phyloP scores from a whole-genome alignment of 2,113 vertebrate genomes.

The Turdus rufiventris region DNA sequence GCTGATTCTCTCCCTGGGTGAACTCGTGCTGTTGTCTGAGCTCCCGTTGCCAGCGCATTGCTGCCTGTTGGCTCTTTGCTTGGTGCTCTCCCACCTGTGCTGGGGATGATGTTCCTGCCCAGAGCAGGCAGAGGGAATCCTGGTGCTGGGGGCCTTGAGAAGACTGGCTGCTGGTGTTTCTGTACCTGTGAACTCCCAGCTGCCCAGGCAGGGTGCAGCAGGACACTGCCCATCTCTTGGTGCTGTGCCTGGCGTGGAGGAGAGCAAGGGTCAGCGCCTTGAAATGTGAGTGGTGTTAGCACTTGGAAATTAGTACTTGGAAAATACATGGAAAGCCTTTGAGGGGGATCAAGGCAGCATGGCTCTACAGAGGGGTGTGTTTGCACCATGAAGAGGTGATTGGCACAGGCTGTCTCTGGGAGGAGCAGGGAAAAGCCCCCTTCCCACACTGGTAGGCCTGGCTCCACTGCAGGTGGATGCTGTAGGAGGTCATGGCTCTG shows the following conservation, averaged over 20 bases:
- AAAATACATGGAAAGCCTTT: background rate
- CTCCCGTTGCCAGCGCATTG: background rate
- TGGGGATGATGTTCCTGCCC: background rate
- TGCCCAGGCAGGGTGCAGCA: background rate
- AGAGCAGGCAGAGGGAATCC: background rate
- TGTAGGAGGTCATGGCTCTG: background rate
- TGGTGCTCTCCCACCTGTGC: accelerated
- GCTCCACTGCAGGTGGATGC: accelerated
- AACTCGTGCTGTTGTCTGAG: accelerated
- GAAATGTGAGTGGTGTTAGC: background rate
- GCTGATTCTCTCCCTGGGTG: background rate
- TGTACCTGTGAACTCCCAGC: accelerated
- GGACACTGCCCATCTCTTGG: background rate
- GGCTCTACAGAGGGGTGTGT: background rate
- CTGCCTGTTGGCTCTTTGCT: background rate
- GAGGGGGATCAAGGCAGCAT: background rate
- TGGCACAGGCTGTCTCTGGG: background rate
- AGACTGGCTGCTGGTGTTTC: background rate
- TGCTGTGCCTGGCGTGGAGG: background rate
- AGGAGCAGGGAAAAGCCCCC: background rate
- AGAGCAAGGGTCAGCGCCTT: background rate
- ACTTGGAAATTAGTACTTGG: background rate
- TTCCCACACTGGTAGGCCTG: background rate
- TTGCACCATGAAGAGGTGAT: accelerated
- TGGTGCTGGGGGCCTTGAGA: background rate